phyloP scores from a whole-genome alignment of 1,140 invertebrate species.

The Nixonia krombeini region DNA sequence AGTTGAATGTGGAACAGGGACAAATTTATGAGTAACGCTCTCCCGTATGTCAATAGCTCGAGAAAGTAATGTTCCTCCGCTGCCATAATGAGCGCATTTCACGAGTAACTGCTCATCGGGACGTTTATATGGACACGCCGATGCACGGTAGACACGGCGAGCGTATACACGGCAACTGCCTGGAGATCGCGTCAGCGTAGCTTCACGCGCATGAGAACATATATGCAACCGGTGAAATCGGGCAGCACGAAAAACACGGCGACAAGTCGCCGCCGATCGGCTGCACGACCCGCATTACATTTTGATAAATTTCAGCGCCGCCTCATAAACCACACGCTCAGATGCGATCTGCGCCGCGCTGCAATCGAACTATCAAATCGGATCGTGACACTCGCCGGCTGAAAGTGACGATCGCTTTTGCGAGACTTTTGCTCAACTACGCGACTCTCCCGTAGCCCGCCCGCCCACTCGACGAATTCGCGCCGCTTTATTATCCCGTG shows the following conservation, averaged over 20 bases:
- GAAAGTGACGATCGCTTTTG: neutral
- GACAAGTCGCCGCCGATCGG: neutral
- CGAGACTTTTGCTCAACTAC: neutral
- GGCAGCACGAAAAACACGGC: neutral
- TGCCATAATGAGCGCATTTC: constrained; percentile 49
- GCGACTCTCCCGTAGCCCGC: neutral
- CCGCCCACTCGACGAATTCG: too few relatives aligned
- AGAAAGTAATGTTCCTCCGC: constrained; percentile 48
- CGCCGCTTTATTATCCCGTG: too few relatives aligned
- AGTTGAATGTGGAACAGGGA: constrained; percentile 33
- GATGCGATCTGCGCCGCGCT: neutral
- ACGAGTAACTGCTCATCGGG: constrained; percentile 46
- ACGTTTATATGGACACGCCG: constrained; percentile 43
- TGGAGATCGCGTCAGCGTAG: neutral
- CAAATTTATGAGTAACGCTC: constrained; percentile 45
- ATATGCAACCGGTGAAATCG: constrained; percentile 36
- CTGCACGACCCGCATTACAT: neutral
- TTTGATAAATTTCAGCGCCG: constrained; percentile 7
- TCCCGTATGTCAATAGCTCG: constrained; percentile 35
- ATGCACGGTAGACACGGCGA: constrained; percentile 14
- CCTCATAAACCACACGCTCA: neutral
- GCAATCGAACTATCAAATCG: neutral
- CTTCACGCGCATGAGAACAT: neutral
- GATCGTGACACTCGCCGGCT: neutral
- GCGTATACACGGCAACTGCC: constrained; percentile 12